phyloP scores from a whole-genome alignment of 2,888 invertebrate species.

The Cyclophora albipunctata region DNA sequence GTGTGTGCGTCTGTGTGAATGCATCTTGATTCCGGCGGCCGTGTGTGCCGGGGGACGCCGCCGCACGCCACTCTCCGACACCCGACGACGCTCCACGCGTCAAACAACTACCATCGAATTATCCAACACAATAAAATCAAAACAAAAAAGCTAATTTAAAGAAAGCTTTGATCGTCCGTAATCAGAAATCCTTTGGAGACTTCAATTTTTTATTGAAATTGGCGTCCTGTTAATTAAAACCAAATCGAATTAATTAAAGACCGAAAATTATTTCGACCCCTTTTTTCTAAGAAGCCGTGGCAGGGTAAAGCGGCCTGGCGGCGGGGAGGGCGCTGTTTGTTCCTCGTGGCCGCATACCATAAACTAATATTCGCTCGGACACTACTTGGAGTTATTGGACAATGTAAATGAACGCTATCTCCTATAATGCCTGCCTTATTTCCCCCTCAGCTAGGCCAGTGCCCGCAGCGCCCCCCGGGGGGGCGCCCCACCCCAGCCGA shows the following conservation, averaged over 20 bases:
- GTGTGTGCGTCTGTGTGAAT: slow-evolving; percentile 35
- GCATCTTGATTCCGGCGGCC: slow-evolving; percentile 52
- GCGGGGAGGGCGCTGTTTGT: neutral
- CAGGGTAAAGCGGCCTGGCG: slow-evolving; percentile 28
- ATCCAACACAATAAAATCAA: neutral
- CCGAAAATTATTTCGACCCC: slow-evolving; percentile 54
- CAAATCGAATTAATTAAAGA: slow-evolving; percentile 67
- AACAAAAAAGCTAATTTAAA: slow-evolving; percentile 16
- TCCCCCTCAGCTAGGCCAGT: slow-evolving; percentile 58
- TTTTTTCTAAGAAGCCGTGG: slow-evolving; percentile 29
- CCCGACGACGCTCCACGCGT: slow-evolving; percentile 50
- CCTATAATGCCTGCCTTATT: slow-evolving; percentile 74
- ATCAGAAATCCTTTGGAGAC: slow-evolving; percentile 62
- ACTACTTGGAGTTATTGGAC: slow-evolving; percentile 76
- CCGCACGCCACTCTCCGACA: slow-evolving; percentile 52
- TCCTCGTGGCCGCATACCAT: slow-evolving; percentile 44
- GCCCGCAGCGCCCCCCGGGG: slow-evolving; percentile 57
- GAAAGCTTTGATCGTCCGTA: slow-evolving; percentile 33
- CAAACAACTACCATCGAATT: slow-evolving; percentile 9
- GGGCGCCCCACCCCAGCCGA: slow-evolving; percentile 55
- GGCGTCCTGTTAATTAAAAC: slow-evolving; percentile 67
- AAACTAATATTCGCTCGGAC: slow-evolving; percentile 74
- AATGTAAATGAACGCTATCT: slow-evolving; percentile 77
- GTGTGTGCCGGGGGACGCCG: slow-evolving; percentile 16
- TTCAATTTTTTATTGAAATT: slow-evolving; percentile 62